Percentiles rank a stretch among this genome's conserved stretches.
phyloP scores from a whole-genome alignment of 2,113 vertebrate species.

The Telmatochromis brichardi region DNA sequence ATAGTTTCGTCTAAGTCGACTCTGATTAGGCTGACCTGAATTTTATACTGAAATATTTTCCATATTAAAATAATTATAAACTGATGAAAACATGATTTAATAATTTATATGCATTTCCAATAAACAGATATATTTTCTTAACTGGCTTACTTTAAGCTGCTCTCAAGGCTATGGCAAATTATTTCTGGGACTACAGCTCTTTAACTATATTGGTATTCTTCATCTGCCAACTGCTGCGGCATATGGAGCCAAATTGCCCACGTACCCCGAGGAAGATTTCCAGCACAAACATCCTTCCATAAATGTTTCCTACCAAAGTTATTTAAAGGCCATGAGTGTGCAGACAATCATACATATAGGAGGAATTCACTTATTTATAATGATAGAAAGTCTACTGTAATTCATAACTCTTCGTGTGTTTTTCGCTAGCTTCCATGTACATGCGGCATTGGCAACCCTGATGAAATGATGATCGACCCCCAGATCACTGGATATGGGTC shows the following conservation, averaged over 20 bases:
- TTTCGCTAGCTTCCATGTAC: constrained; percentile 80
- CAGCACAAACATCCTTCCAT: constrained; percentile 34
- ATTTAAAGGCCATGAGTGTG: not conserved
- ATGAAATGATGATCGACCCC: constrained; percentile 79
- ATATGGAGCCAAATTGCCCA: constrained; percentile 61
- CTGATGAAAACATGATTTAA: not conserved
- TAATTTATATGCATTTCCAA: constrained; percentile 1
- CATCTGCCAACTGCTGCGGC: constrained; percentile 60
- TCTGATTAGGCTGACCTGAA: not conserved
- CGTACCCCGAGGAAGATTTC: constrained; percentile 36
- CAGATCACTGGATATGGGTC: constrained; percentile 80
- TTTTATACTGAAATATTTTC: not conserved
- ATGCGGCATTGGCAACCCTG: constrained; percentile 79
- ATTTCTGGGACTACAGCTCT: constrained; percentile 40
- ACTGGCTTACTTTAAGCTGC: constrained; percentile 6
- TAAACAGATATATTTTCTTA: constrained; percentile 37
- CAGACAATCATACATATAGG: not conserved
- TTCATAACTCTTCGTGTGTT: not conserved
- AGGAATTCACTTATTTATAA: not conserved
- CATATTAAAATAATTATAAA: not conserved
- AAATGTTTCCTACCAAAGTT: constrained; percentile 24
- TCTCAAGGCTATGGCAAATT: constrained; percentile 12
- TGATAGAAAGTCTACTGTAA: not conserved
- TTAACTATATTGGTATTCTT: constrained; percentile 26
- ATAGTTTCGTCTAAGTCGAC: not conserved